Evolutionary conservation across 35 echinoderm and acorn worm species (phyloP), one percentile per base, ranked within the genome.

Genomic region (Lytechinus variegatus): DNA sequence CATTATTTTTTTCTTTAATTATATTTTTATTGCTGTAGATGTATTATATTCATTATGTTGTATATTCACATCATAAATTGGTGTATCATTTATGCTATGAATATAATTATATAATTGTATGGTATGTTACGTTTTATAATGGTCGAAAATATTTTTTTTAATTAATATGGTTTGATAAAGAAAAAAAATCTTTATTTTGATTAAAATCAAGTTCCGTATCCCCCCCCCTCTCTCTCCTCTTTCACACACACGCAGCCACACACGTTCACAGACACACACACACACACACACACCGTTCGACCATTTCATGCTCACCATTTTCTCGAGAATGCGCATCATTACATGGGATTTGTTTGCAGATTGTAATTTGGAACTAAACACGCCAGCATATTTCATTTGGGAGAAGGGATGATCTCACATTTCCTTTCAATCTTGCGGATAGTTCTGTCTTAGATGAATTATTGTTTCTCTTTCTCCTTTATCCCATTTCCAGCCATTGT

Each of bases 301-400:
- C 66, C 66, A 14, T 79, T 79, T 71, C n/a, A 6, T n/a, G n/a
- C n/a, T 24, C 6, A n/a, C 66, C 19, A 79, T 1, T 79, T 79
- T 79, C n/a, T 5, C 16, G n/a, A 79, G 16, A 24, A 79, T 79
- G 66, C 66, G 66, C 66, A 79, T 79, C 14, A 79, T 79, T n/a
- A 24, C 66, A 24, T 3, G 19, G 66, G 66, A 79, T 79, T 24
- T 79, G 66, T 79, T 79, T 79, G n/a, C 88, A 5, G 88, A 90
- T 90, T 90, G 88, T 13, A 90, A 90, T 90, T 54, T 90, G 88
- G 88, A 90, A 90, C 88, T n/a, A 51, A 90, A 54, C 88, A 90
- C 88, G 88, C 28, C 19, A 54, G 88, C 88, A 90, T 52, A 90
- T 90, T 44, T 90, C 29, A 90, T 90, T 21, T 9, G 88, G 88